phyloP scores from a whole-genome alignment of 2,113 vertebrate genomes.

The Rhea americana region DNA sequence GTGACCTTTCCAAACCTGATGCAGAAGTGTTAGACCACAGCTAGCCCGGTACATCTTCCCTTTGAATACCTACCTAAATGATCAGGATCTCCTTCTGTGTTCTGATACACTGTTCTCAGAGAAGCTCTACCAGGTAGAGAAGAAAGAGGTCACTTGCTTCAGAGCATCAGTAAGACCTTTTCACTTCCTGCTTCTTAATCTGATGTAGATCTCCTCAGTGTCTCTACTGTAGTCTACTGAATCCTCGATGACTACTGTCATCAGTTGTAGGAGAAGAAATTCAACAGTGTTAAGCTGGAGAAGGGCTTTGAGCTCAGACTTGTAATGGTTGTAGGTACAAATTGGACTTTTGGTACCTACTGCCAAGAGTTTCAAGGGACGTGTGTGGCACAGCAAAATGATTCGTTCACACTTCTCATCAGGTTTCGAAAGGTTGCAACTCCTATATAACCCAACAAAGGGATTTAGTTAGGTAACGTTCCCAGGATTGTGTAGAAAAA shows the following conservation, averaged over 20 bases:
- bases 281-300: background rate
- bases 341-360: background rate
- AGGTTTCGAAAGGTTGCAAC: constrained; percentile 63
- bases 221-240: background rate
- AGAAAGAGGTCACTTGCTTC: background rate
- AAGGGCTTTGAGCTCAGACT: background rate
- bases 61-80: background rate
- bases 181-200: background rate
- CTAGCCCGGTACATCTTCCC: background rate
- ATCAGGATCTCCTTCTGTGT: background rate
- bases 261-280: background rate
- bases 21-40: constrained; percentile 38
- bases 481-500: constrained; percentile 19
- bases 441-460: background rate
- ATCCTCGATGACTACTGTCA: background rate
- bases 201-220: background rate
- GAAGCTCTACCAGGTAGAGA: background rate
- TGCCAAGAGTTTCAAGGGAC: background rate
- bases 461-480: constrained; percentile 52
- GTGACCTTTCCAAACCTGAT: constrained; percentile 65
- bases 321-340: background rate
- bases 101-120: background rate
- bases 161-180: background rate
- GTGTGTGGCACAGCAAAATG: background rate
- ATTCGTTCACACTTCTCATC: constrained; percentile 31